A percentile compares a stretch with the other conserved stretches of the same genome.
phyloP scores from a whole-genome alignment of 30 jellyfish, hydroid and myxozoan genomes.

The Cassiopea xamachana region DNA sequence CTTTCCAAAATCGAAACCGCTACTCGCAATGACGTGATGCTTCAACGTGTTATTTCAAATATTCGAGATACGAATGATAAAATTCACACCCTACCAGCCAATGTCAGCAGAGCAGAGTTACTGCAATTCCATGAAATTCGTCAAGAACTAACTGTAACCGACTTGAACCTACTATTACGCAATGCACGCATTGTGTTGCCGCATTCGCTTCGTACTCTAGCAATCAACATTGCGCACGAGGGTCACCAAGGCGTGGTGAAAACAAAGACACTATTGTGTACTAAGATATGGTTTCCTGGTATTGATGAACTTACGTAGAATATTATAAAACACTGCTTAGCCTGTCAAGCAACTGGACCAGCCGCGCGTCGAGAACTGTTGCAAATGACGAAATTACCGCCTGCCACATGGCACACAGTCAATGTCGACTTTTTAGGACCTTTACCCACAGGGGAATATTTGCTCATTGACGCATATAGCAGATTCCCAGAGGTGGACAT shows the following conservation, averaged over 20 bases:
- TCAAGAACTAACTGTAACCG: not conserved
- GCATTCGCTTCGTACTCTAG: not conserved
- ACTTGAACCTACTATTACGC: not conserved
- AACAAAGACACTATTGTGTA: not conserved
- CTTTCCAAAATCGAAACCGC: slow-evolving; percentile 30
- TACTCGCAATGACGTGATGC: slow-evolving; percentile 43
- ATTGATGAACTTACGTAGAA: not conserved
- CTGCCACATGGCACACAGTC: slow-evolving; percentile 2
- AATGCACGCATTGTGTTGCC: not conserved
- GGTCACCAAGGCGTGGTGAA: not conserved
- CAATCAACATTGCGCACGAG: not conserved
- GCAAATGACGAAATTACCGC: not conserved
- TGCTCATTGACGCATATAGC: slow-evolving; percentile 2
- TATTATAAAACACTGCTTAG: not conserved
- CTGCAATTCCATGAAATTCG: not conserved
- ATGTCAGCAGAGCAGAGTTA: not conserved
- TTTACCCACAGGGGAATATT: not conserved
- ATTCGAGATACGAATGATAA: slow-evolving; percentile 6
- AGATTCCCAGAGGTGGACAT: slow-evolving; percentile 6
- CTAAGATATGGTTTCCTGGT: not conserved
- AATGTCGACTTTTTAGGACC: slow-evolving; percentile 2
- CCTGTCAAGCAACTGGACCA: slow-evolving; percentile 1
- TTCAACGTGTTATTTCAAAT: slow-evolving; percentile 38
- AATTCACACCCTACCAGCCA: not conserved
- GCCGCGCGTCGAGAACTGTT: not conserved